These are phyloP conservation scores for Pharmacophagus antenor DNA, from an alignment of 2,888 invertebrate species.

Conservation along the genomic window DNA sequence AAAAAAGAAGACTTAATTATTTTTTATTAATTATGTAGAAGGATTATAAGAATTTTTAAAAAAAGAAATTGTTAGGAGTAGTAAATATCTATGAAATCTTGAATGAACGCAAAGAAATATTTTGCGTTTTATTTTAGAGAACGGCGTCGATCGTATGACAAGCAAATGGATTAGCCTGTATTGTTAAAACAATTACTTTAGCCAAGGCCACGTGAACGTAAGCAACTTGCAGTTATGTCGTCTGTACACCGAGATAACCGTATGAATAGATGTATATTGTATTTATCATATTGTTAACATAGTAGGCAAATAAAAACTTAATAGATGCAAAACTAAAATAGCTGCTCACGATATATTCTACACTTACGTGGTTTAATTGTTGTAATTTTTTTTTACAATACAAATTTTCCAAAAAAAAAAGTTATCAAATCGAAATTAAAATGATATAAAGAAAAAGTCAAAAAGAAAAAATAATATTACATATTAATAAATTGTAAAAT, in stretches of 20 bases:
- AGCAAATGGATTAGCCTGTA: conserved; percentile 29
- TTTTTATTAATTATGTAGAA: no score
- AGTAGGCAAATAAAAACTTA: neutral
- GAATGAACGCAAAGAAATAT: neutral
- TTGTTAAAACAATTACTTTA: conserved; percentile 29
- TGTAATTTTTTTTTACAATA: no score
- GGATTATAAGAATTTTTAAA: no score
- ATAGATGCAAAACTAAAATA: neutral
- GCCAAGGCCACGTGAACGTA: conserved; percentile 21
- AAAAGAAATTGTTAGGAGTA: no score
- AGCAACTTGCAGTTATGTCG: conserved; percentile 12
- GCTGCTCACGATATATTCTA: no score
- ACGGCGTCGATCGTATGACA: conserved; percentile 26
- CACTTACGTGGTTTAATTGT: no score
- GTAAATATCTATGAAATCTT: neutral
- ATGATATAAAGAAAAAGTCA: no score
- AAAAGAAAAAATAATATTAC: no score
- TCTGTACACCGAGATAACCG: neutral
- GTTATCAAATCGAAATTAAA: no score
- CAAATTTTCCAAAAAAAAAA: no score
- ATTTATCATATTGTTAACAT: neutral
- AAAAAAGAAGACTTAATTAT: no score
- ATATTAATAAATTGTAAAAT: no score
- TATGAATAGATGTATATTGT: neutral
- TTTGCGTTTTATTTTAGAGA: conserved; percentile 4